These are phyloP conservation scores for Enteromius viviparus DNA, from an alignment of 2,797 vertebrate species.

Conservation along the genomic window DNA sequence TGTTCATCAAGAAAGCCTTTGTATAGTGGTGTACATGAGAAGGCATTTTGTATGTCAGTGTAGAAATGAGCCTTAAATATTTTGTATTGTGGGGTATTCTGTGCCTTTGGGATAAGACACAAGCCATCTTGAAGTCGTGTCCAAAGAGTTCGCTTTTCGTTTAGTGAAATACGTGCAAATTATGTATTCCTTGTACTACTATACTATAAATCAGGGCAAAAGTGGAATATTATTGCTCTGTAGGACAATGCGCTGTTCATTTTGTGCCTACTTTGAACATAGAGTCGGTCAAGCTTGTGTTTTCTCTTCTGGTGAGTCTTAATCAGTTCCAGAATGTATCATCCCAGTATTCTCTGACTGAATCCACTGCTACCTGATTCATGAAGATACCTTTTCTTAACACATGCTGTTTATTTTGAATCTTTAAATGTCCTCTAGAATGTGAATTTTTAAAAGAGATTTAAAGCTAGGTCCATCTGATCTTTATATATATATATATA, in stretches of 20 bases:
- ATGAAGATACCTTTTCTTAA: constrained; percentile 14
- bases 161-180: neutral
- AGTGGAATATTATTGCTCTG: constrained; percentile 27
- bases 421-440: constrained; percentile 31
- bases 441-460: constrained; percentile 41
- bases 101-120: constrained; percentile 42
- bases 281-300: neutral
- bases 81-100: constrained; percentile 48
- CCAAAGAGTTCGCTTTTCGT: constrained; percentile 49
- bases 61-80: constrained; percentile 48
- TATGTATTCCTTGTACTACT: constrained; percentile 32
- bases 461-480: neutral
- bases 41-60: constrained; percentile 35
- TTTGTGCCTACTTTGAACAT: constrained; percentile 43
- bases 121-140: constrained; percentile 49
- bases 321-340: constrained; percentile 20
- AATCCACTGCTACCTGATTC: constrained; percentile 5
- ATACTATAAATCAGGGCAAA: constrained; percentile 33
- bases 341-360: neutral
- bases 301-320: neutral
- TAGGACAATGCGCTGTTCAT: constrained; percentile 28
- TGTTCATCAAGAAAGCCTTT: constrained; percentile 44
- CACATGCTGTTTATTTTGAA: neutral
- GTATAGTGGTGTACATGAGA: constrained; percentile 55
- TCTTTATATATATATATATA: constrained; percentile 3